Base-by-base conservation (phyloP, 2,113 vertebrate species). In the Myodes glareolus region DNA sequence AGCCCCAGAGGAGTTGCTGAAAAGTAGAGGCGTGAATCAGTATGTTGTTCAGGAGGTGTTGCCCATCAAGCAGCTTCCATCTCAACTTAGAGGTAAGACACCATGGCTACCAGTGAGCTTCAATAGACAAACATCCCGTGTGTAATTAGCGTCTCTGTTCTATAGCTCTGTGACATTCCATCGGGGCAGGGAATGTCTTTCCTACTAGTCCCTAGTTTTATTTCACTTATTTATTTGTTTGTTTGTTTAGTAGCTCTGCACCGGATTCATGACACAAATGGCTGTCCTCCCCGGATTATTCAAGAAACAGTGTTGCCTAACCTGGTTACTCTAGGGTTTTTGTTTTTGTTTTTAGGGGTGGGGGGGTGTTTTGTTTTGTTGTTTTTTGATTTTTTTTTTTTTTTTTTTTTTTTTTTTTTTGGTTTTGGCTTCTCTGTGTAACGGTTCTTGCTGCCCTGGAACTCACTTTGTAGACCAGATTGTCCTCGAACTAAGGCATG, bases 21-120 rank as follows among this genome's bases (percentile, higher is more conserved):
- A 98, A 95, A 98, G 99, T 3, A 98, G 98, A 1, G 99, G 99
- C 1, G 96, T 99, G 1, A 99, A 99, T 93, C 99, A 99, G 81
- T 99, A 99, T 50, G 98, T 99, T 14, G 99, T 99, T 19, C 99
- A 99, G 91, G 99, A 99, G 92, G 99, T 99, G 7, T 92, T 99
- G 12, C 11, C 99, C 0, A 47, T 92, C 29, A 98, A 97, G 67
- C 99, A 99, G 39, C 98, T 99, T 70, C 95, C 98, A 0, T 31
- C 98, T 0, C 98, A 98, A 8, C 95, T 99, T 70, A 96, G 88
- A 90, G 99, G 99, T 99, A 96, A 98, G 98, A 94, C 5, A 75
- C 8, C 61, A 13, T 36, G 50, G 33, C 47, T 65, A 36, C 36
- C 50, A 12, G 29, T 91, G 36, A 61, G 23, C 73, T 89, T 91